These are phyloP conservation scores for Lutjanus argentimaculatus DNA, from an alignment of 2,797 vertebrate species.

Conservation along the genomic window DNA sequence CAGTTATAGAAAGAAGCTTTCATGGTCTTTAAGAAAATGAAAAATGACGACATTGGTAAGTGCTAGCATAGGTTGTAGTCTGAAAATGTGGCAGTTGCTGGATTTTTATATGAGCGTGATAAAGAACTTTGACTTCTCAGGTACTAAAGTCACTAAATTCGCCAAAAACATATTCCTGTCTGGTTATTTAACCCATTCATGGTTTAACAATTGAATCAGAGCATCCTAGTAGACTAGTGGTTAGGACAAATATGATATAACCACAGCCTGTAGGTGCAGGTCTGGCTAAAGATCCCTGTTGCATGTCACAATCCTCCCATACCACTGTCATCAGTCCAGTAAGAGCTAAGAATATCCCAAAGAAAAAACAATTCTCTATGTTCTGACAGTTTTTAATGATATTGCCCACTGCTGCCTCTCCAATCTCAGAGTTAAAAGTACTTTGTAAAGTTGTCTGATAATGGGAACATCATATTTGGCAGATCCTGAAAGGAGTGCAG, in stretches of 20 bases:
- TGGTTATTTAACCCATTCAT: neutral
- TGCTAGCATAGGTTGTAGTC: neutral
- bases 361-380: neutral
- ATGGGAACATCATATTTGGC: constrained; percentile 49
- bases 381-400: constrained; percentile 27
- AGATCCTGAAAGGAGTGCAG: constrained; percentile 48
- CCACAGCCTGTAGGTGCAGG: neutral
- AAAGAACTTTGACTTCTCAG: neutral
- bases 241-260: neutral
- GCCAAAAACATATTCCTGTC: neutral
- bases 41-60: neutral
- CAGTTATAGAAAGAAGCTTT: neutral
- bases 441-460: constrained; percentile 49
- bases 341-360: neutral
- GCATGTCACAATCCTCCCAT: neutral
- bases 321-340: neutral
- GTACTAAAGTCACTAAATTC: neutral
- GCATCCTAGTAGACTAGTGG: neutral
- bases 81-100: neutral
- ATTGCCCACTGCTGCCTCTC: constrained; percentile 9
- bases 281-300: too few species aligned
- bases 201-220: neutral
- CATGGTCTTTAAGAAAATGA: neutral
- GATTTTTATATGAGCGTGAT: neutral
- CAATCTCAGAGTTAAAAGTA: constrained; percentile 13